Evolutionary conservation across 2,888 invertebrate genomes (phyloP).

Genomic region (Hypsopygia costalis): DNA sequence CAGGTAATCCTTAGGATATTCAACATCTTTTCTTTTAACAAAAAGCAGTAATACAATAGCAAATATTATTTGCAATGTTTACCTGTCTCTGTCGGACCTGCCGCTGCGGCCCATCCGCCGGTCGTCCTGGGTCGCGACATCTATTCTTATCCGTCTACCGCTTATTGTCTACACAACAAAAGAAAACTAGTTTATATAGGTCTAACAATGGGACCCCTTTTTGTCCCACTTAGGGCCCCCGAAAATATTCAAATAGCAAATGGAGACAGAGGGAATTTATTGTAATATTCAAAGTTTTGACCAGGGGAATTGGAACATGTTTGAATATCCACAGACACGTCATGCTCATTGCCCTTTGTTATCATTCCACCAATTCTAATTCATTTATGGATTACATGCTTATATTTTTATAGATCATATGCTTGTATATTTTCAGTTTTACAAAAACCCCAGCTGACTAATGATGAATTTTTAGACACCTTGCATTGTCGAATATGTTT

Average conservation of each 20-base stretch:
- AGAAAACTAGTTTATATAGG: constrained; percentile 15
- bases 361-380: too few species aligned
- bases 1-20: too few species aligned
- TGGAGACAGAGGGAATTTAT: neutral
- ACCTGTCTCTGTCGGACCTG: constrained; percentile 71
- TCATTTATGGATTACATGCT: too few species aligned
- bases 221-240: neutral
- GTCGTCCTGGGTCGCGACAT: constrained; percentile 87
- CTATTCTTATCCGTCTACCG: constrained; percentile 88
- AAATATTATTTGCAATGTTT: constrained; percentile 15
- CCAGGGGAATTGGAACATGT: too few species aligned
- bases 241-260: neutral
- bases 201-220: constrained; percentile 5
- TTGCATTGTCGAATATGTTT: too few species aligned
- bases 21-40: too few species aligned
- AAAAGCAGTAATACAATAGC: neutral
- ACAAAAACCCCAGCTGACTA: too few species aligned
- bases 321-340: too few species aligned
- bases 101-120: constrained; percentile 82
- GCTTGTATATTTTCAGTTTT: too few species aligned
- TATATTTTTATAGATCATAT: too few species aligned
- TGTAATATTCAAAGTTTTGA: neutral
- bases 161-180: constrained; percentile 82
- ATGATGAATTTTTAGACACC: too few species aligned
- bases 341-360: too few species aligned